Conservation (phyloP, 2,113 vertebrate genomes). For the Toxostoma redivivum region DNA sequence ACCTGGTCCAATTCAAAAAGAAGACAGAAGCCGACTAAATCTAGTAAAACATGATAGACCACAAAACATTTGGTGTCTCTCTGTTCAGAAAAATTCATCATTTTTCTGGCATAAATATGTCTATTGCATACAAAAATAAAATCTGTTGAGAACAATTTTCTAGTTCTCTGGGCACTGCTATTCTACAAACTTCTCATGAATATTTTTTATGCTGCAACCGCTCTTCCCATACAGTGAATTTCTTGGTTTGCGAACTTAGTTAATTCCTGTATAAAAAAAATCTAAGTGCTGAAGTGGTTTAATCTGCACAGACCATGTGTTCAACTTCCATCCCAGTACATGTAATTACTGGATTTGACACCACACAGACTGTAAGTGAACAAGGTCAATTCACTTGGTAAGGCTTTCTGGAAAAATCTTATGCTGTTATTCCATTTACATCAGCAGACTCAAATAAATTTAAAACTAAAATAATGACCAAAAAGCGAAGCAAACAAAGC, state of each 20-base stretch:
- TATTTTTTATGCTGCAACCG: not conserved
- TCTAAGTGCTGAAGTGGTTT: not conserved
- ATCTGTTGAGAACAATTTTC: not conserved
- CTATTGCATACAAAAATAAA: not conserved
- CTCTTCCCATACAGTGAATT: not conserved
- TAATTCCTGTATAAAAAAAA: not conserved
- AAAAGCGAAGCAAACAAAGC: not conserved
- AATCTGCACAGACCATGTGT: not conserved
- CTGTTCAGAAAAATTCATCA: not conserved
- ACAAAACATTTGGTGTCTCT: not conserved
- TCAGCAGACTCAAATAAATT: not conserved
- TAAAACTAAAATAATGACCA: not conserved
- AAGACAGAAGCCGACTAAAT: not conserved
- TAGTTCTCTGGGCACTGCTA: rapidly evolving
- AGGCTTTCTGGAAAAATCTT: not conserved
- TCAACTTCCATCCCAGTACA: not conserved
- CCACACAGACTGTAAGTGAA: not conserved
- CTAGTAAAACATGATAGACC: not conserved
- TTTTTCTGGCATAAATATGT: not conserved
- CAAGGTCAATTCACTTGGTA: not conserved
- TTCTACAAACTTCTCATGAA: not conserved
- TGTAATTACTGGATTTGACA: not conserved
- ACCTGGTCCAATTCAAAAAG: not conserved
- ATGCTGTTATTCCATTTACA: not conserved
- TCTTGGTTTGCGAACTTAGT: not conserved